These are phyloP conservation scores for Lepidothrix coronata DNA, from an alignment of 2,113 vertebrate genomes.

Conservation along the genomic window DNA sequence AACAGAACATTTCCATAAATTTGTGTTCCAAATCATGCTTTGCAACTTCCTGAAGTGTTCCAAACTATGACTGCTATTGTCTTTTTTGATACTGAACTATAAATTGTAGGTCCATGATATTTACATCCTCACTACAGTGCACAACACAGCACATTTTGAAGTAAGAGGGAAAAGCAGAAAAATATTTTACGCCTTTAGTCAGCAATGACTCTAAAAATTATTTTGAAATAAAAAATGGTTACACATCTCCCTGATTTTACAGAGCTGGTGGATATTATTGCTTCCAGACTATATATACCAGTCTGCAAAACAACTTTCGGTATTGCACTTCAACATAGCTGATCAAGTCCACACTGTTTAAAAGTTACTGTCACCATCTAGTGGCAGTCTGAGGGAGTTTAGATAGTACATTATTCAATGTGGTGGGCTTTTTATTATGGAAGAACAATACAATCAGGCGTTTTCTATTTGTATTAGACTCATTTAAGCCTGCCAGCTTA, in stretches of 20 bases:
- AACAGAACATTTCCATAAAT: not conserved
- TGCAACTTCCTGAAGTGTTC: not conserved
- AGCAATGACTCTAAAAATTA: not conserved
- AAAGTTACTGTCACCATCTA: conserved; percentile 40
- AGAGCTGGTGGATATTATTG: not conserved
- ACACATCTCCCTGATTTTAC: not conserved
- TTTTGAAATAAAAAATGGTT: not conserved
- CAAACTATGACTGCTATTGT: not conserved
- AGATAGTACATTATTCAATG: not conserved
- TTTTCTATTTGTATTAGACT: not conserved
- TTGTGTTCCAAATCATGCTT: not conserved
- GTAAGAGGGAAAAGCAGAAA: not conserved
- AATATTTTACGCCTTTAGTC: not conserved
- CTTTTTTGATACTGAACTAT: not conserved
- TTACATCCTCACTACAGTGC: not conserved
- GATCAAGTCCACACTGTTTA: not conserved
- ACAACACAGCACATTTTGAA: not conserved
- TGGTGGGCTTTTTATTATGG: not conserved
- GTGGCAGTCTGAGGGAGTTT: not conserved
- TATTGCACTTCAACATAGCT: too few species aligned
- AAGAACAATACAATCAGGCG: fast-evolving
- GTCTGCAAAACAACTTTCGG: not conserved
- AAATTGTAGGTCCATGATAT: not conserved
- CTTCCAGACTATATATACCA: not conserved
- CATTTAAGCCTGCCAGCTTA: not conserved